Evolutionary conservation across 1,140 invertebrate species (phyloP), one percentile per base, ranked within the genome.

Genomic region (Bombus polaris): DNA sequence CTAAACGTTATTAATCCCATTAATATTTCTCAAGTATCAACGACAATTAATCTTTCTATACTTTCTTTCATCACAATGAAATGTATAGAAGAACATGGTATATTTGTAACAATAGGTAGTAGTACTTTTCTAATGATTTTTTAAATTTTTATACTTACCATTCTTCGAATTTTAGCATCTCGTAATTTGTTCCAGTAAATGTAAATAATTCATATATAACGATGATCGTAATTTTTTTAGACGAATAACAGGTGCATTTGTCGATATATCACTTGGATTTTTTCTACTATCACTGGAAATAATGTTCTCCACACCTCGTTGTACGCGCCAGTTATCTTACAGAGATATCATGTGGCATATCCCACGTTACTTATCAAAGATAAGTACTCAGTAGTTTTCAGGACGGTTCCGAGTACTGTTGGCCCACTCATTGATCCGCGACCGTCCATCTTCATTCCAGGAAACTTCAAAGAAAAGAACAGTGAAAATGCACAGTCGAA

Each of bases 341-440:
- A 25, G 82, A 91, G 90, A 91, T 91, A 91, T 89, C 90, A 59
- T 62, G 68, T 66, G 68, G 72, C 79, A 83, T 90, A 77, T 83
- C 81, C 76, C 73, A 44, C 82, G 87, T 89, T 90, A 91, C 90
- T 91, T 92, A 92, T 88, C 90, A 88, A 76, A 92, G 91, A 92
- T 92, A 92, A 90, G 90, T 86, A 65, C 88, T 87, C 87, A 87
- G 91, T 90, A 85, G 88, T 90, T 88, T 90, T 84, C 76, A 86
- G 82, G 62, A 72, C 75, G 4, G 85, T 78, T 85, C 78, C 15
- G 42, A 39, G 89, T 57, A 81, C 79, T 70, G 86, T 81, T 53
- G 39, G 70, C 28, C 78, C 85, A 32, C n/a, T 75, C 79, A 87
- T 87, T 47, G 78, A 89, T 76, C 74, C 62, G 22, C 35, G 18